Conservation (phyloP, 1,140 invertebrate genomes). For the Hypsibius dujardini region DNA sequence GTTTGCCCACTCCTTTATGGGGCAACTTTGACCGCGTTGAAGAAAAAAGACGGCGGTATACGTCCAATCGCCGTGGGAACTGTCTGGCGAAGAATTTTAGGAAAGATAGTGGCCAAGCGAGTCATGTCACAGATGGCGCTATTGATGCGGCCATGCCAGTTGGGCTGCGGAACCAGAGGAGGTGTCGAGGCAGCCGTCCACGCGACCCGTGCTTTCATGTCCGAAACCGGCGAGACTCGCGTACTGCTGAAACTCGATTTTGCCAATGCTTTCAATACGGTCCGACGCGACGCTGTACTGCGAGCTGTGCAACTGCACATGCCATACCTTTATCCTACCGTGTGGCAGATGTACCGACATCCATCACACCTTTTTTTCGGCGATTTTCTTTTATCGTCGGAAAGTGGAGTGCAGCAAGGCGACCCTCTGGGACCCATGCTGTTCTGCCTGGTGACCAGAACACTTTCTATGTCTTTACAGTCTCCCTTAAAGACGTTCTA, state of each 20-base stretch:
- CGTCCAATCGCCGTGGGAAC: background rate
- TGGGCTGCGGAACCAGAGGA: background rate
- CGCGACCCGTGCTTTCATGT: background rate
- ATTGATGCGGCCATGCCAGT: background rate
- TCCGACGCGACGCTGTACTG: background rate
- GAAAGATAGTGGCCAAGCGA: slow-evolving; percentile 1
- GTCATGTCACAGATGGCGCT: background rate
- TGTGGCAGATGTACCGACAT: background rate
- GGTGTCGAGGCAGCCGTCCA: background rate
- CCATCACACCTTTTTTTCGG: background rate
- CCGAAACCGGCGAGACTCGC: background rate
- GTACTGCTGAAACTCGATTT: background rate
- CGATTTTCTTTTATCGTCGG: background rate
- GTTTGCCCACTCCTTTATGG: background rate
- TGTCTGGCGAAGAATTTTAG: background rate
- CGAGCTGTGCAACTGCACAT: background rate
- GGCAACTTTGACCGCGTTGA: background rate
- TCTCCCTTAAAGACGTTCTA: background rate
- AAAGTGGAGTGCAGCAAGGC: background rate
- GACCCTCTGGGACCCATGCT: background rate
- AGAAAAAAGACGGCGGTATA: background rate
- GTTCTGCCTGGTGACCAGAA: background rate
- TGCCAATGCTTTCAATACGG: background rate
- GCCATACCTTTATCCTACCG: background rate
- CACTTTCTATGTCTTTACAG: background rate